Evolutionary conservation across 1,140 invertebrate genomes (phyloP).

Genomic region (Venustaconcha ellipsiformis): DNA sequence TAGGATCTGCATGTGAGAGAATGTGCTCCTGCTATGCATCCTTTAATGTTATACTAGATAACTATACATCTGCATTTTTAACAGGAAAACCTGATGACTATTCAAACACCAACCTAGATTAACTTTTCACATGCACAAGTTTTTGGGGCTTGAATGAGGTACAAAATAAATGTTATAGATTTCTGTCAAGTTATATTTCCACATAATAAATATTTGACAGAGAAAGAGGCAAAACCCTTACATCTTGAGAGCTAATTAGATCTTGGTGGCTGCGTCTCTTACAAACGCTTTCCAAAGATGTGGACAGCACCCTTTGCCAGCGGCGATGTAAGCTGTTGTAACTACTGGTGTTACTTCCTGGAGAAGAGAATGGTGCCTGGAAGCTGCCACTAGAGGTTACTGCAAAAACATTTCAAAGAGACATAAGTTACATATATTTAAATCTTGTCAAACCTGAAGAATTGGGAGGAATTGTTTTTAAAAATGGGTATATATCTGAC

Average conservation of each 20-base stretch:
- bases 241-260: constrained; percentile 34
- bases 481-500: background rate
- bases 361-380: constrained; percentile 52
- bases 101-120: too few species aligned
- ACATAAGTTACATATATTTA: background rate
- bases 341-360: constrained; percentile 51
- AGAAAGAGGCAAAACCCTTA: constrained; percentile 8
- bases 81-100: too few species aligned
- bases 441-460: too few species aligned
- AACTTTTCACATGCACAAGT: too few species aligned
- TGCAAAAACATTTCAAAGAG: constrained; percentile 23
- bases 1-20: too few species aligned
- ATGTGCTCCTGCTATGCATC: too few species aligned
- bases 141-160: too few species aligned
- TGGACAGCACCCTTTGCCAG: constrained; percentile 72
- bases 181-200: too few species aligned
- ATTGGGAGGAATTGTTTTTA: background rate
- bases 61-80: too few species aligned
- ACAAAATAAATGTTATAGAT: too few species aligned
- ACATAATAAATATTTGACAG: too few species aligned
- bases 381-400: constrained; percentile 65
- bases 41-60: too few species aligned
- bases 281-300: constrained; percentile 69
- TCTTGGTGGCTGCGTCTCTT: constrained; percentile 46
- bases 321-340: constrained; percentile 69